These are phyloP conservation scores for Phalacrocorax carbo DNA, from an alignment of 2,113 vertebrate species.

Conservation along the genomic window DNA sequence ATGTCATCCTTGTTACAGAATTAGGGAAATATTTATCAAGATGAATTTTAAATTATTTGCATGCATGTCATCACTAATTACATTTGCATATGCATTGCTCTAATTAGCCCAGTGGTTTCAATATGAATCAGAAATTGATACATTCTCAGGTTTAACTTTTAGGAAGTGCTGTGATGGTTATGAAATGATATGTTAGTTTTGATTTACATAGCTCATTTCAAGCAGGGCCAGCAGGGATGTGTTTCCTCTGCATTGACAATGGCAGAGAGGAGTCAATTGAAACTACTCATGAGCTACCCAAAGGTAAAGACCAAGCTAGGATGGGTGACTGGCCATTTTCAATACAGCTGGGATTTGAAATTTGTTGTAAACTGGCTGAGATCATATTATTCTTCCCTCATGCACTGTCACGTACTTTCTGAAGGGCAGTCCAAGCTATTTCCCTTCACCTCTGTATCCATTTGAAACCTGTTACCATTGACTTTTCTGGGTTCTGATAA, in stretches of 20 bases:
- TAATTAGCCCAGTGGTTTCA: neutral
- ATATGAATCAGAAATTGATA: neutral
- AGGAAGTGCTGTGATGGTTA: neutral
- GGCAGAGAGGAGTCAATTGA: neutral
- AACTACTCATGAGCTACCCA: neutral
- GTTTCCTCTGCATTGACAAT: neutral
- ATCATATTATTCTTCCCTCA: neutral
- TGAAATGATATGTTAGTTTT: neutral
- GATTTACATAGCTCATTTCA: neutral
- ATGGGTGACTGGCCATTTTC: neutral
- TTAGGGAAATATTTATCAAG: constrained; percentile 36
- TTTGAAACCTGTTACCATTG: neutral
- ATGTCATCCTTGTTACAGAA: neutral
- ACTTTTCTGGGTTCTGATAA: neutral
- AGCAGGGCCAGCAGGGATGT: neutral
- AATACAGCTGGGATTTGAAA: accelerated
- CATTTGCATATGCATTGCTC: constrained; percentile 23
- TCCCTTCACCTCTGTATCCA: neutral
- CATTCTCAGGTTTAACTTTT: neutral
- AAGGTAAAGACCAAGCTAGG: neutral
- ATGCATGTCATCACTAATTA: constrained; percentile 1
- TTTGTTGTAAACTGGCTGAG: neutral
- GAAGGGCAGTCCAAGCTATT: neutral
- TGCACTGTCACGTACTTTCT: neutral
- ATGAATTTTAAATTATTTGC: neutral